Evolutionary conservation across 2,113 vertebrate species (phyloP).

Genomic region (Nesogale talazaci): DNA sequence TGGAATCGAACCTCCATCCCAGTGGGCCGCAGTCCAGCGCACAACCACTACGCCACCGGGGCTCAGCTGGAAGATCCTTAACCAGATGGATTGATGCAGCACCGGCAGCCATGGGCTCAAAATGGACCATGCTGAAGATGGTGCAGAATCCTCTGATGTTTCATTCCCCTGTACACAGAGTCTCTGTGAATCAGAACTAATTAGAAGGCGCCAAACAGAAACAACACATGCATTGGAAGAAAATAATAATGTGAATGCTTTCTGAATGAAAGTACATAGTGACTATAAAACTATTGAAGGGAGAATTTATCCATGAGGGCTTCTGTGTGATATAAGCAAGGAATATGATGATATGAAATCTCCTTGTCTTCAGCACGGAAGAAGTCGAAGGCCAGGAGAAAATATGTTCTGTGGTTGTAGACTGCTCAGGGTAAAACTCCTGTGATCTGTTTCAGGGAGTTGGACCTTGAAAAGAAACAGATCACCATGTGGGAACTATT

Average conservation of each 20-base stretch:
- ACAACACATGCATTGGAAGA: background rate
- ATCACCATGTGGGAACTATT: slow-evolving; percentile 51
- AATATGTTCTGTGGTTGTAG: slow-evolving; percentile 14
- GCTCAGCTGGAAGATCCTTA: no score
- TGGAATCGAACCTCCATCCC: no score
- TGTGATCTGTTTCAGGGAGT: background rate
- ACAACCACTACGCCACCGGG: no score
- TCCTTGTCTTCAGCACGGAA: slow-evolving; percentile 9
- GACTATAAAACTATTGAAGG: background rate
- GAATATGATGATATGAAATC: slow-evolving; percentile 44
- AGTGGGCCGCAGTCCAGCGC: no score
- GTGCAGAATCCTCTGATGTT: no score
- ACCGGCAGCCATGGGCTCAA: no score
- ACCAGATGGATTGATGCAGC: no score
- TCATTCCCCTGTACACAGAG: no score
- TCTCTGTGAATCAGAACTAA: no score
- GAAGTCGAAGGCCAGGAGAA: slow-evolving; percentile 26
- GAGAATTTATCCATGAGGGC: background rate
- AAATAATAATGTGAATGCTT: slow-evolving; percentile 11
- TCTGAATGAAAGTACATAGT: slow-evolving; percentile 27
- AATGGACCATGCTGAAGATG: no score
- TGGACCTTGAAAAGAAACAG: slow-evolving; percentile 53
- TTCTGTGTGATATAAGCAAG: slow-evolving; percentile 30
- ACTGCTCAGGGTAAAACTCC: background rate
- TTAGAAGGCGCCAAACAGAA: no score